These are phyloP conservation scores for Melitaea athalia DNA, from an alignment of 2,888 invertebrate genomes.

Conservation along the genomic window DNA sequence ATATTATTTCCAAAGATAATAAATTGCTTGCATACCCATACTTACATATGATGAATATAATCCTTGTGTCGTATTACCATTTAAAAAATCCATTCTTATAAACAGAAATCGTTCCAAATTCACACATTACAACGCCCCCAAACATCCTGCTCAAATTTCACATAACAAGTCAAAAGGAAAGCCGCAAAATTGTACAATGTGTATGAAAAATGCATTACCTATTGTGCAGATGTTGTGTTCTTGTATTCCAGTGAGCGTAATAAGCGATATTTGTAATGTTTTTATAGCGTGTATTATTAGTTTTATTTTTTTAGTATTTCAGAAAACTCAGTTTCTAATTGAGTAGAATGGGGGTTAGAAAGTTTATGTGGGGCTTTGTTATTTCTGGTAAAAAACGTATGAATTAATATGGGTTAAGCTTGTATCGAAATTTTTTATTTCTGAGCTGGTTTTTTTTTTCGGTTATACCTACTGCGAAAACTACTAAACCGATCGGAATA, in stretches of 20 bases:
- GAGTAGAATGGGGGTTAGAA: too few species aligned
- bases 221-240: constrained; percentile 21
- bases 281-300: background rate
- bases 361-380: too few species aligned
- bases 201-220: constrained; percentile 26
- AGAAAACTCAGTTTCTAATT: too few species aligned
- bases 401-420: too few species aligned
- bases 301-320: too few species aligned
- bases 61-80: background rate
- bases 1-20: too few species aligned
- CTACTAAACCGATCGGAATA: too few species aligned
- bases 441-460: too few species aligned
- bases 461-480: too few species aligned
- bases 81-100: background rate
- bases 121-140: constrained; percentile 42
- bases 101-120: background rate
- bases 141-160: constrained; percentile 47
- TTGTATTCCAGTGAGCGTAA: background rate
- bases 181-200: constrained; percentile 26
- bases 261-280: background rate
- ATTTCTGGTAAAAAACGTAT: too few species aligned
- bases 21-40: background rate
- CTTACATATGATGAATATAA: background rate
- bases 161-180: constrained; percentile 27
- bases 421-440: too few species aligned